Evolutionary conservation across 2,888 invertebrate genomes (phyloP), one percentile per base, ranked within the genome.

Genomic region (Diarsia rubi): DNA sequence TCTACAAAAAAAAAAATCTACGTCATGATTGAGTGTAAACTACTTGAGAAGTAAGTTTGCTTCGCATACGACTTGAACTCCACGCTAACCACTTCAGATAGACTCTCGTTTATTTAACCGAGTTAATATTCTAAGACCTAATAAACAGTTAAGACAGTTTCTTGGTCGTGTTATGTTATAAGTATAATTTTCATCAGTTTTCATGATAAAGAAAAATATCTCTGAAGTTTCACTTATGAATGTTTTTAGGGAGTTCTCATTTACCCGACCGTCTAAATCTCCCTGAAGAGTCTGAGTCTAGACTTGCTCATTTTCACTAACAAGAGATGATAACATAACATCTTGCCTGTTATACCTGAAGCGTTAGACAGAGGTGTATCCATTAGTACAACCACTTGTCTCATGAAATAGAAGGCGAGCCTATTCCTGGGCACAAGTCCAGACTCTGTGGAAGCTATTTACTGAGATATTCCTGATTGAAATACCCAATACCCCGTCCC

Each of bases 101-200:
- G 67, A 70, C 68, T 79, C 79, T 45, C 9, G 52, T 74, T 44
- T 74, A 60, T 52, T 45, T 83, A 67, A 83, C 45, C 19, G 12
- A 74, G 52, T 42, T 52, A n/a, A 59, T 70, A 70, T 64, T 71
- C 67, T 14, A 44, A 44, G 1, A 68, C 37, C 37, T 8, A 63
- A 69, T 37, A 69, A 63, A 49, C 66, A 31, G 57, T 52, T 21
- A 57, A 21, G 47, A 69, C 47, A 47, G n/a, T 59, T 69, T 63
- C 42, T 31, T 27, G n/a, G 2, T 37, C 24, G n/a, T 60, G 8
- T 65, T 31, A 62, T 19, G n/a, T 21, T 8, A 11, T 37, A 11
- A 0, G 2, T 45, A 5, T 3, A 11, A 3, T 45, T 54, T 64
- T 24, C 2, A 11, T 59, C 27, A 37, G 3, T 24, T 69, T 42